Evolutionary conservation across 2,797 vertebrate genomes (phyloP).

Genomic region (Bucorvus abyssinicus): DNA sequence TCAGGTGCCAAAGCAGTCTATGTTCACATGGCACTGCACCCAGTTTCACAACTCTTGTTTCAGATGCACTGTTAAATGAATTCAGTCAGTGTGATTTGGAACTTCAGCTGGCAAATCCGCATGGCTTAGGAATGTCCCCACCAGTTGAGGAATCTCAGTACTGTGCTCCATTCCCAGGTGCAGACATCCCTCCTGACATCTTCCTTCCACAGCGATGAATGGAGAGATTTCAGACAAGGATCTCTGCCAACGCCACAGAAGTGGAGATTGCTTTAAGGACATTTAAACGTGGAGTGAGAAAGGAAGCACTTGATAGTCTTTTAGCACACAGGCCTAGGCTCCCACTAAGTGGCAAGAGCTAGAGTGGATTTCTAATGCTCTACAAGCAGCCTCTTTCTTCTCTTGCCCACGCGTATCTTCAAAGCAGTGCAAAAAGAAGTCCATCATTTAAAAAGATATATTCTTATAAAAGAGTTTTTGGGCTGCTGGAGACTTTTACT

Average conservation of each 20-base stretch:
- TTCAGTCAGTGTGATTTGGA: neutral
- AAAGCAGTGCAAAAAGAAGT: neutral
- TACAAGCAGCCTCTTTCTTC: neutral
- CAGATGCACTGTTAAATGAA: accelerated
- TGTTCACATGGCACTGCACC: neutral
- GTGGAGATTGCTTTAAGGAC: neutral
- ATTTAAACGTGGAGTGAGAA: neutral
- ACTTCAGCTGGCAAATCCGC: neutral
- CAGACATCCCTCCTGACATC: neutral
- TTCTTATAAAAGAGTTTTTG: neutral
- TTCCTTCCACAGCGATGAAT: neutral
- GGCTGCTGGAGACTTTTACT: neutral
- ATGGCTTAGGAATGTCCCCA: neutral
- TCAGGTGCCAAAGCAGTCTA: neutral
- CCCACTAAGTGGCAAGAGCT: neutral
- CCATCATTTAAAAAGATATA: neutral
- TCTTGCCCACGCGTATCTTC: neutral
- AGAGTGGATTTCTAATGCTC: neutral
- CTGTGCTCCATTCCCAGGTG: neutral
- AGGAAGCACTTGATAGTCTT: neutral
- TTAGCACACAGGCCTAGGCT: neutral
- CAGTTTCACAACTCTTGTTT: neutral
- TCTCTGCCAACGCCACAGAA: neutral
- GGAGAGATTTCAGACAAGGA: neutral
- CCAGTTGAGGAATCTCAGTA: neutral